Conservation (phyloP, 1,140 invertebrate genomes). For the Metopolophium dirhodum region DNA sequence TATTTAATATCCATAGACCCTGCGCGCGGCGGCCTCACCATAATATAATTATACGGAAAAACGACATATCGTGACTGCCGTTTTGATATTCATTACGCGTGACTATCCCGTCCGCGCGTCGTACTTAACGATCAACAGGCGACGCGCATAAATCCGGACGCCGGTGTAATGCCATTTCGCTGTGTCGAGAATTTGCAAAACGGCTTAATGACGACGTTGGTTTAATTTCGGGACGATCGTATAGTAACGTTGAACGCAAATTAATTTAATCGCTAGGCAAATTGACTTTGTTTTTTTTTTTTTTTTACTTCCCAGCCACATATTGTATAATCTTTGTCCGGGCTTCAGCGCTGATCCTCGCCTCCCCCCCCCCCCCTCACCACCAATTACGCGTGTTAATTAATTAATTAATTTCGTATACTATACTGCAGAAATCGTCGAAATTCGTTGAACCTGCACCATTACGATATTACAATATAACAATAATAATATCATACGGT, state of each 20-base stretch:
- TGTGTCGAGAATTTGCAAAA: constrained; percentile 39
- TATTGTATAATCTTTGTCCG: not conserved
- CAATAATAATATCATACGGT: not conserved
- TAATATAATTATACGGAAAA: not conserved
- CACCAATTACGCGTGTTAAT: not conserved
- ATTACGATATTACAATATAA: not conserved
- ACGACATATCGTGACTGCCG: not conserved
- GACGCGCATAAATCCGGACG: constrained; percentile 2
- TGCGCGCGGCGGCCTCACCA: not conserved
- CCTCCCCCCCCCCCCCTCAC: too few species aligned
- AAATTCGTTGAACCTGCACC: not conserved
- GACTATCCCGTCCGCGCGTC: not conserved
- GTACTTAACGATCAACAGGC: constrained; percentile 47
- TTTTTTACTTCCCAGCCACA: not conserved
- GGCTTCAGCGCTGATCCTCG: not conserved
- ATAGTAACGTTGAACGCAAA: not conserved
- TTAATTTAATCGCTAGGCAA: not conserved
- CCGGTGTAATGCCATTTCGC: constrained; percentile 12
- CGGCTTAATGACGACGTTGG: not conserved
- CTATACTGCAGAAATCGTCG: not conserved
- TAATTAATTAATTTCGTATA: not conserved
- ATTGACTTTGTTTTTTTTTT: not conserved
- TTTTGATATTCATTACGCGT: constrained; percentile 38
- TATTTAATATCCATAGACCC: too few species aligned
- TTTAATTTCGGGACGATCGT: constrained; percentile 33